Base-by-base conservation (phyloP, 1,140 invertebrate genomes). In the Lithobius niger region DNA sequence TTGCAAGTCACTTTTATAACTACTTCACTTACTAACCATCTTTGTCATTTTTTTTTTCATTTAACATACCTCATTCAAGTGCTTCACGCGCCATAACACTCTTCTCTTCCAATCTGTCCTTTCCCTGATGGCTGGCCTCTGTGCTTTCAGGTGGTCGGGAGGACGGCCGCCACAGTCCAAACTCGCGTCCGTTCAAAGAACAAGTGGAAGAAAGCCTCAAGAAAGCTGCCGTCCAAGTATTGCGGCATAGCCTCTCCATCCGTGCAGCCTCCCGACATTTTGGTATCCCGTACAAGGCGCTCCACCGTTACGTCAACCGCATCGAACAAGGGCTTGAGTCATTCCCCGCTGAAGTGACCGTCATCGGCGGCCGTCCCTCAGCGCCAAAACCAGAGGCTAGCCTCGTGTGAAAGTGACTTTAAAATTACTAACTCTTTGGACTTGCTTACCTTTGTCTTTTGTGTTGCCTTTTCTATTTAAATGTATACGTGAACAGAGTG, bases 271-370 rank as follows among this genome's bases (percentile, higher is more conserved):
- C 85, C 16, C 72, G 87, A 43, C 85, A 89, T 62, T 91, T 88
- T 67, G 87, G 87, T 3, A 92, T 91, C 49, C 88, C 88, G 1
- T 91, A 92, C 76, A 92, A 92, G 69, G 88, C 85, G 21, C 71
- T 92, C 1, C 74, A 91, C 16, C 90, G 90, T 87, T 92, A 92
- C 70, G 88, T 92, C 3, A 52, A 36, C 51, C 27, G 51, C 3
- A 52, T 52, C 22, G 51, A 40, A n/a, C 51, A 52, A 52, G 51
- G 51, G 6, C 31, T 52, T 15, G 51, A 52, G 15, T 6, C 16
- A 6, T 52, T 36, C 40, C 51, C 51, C 10, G 21, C 27, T 26
- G 44, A 47, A 40, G 10, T 40, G 10, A 40, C 18, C 18, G 10
- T 13, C 31, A 40, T 10, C 31, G 18, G 10, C 31, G 31, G 10